phyloP scores from a whole-genome alignment of 1,140 invertebrate genomes.

The Aphidius ervi region DNA sequence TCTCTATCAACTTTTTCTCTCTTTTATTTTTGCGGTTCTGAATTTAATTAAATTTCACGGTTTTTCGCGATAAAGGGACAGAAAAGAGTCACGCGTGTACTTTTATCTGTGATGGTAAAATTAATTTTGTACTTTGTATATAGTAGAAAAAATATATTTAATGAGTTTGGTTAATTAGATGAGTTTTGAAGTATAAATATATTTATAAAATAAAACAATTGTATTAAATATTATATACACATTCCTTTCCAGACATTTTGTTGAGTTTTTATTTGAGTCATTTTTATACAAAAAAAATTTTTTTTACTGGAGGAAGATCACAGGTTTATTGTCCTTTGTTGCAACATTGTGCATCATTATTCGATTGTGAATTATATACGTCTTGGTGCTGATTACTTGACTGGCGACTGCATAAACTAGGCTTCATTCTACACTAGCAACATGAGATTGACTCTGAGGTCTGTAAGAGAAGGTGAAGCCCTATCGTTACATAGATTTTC shows the following conservation, averaged over 20 bases:
- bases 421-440: not conserved
- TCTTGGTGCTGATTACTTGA: conserved; percentile 12
- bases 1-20: conserved; percentile 15
- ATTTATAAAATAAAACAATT: too few species aligned
- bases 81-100: conserved; percentile 28
- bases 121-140: conserved; percentile 39
- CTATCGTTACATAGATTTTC: too few species aligned
- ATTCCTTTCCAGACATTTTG: too few species aligned
- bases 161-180: conserved; percentile 53
- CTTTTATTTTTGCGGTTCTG: conserved; percentile 50
- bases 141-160: conserved; percentile 34
- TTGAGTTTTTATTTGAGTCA: too few species aligned
- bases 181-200: too few species aligned
- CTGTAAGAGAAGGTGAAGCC: too few species aligned
- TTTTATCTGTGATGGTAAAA: conserved; percentile 33
- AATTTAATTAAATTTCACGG: conserved; percentile 56
- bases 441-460: too few species aligned
- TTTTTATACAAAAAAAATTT: too few species aligned
- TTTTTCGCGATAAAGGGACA: conserved; percentile 53
- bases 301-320: not conserved
- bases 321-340: too few species aligned
- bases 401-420: not conserved
- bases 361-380: not conserved
- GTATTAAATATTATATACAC: too few species aligned
- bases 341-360: too few species aligned